Evolutionary conservation across 2,113 vertebrate species (phyloP).

Genomic region (Ophthalmolycus amberensis): DNA sequence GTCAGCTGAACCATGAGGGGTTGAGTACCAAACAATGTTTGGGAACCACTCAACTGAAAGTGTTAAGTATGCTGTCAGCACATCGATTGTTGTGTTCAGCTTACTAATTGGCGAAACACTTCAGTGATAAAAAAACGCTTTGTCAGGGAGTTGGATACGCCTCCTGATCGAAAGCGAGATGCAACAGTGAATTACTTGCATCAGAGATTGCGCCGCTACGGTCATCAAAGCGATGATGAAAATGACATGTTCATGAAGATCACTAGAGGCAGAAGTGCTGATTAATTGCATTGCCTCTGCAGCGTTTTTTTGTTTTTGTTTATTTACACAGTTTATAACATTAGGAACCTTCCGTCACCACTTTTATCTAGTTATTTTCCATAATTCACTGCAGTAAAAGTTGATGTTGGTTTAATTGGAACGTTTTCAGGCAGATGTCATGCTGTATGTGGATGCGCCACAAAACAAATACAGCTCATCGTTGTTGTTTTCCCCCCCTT

Average conservation of each 20-base stretch:
- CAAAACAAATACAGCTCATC: conserved; percentile 10
- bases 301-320: conserved; percentile 21
- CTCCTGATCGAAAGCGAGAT: neutral
- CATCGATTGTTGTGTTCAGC: conserved; percentile 11
- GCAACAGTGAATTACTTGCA: conserved; percentile 44
- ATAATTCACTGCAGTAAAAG: neutral
- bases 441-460: neutral
- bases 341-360: neutral
- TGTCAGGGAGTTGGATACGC: conserved; percentile 15
- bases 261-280: conserved; percentile 36
- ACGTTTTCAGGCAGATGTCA: neutral
- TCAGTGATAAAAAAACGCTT: neutral
- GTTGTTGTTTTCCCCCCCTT: neutral
- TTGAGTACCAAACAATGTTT: neutral
- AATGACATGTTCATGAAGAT: conserved; percentile 46
- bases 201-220: conserved; percentile 46
- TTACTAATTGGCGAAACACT: neutral
- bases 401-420: neutral
- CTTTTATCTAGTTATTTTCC: conserved; percentile 19
- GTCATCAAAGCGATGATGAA: conserved; percentile 49
- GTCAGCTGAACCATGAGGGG: neutral
- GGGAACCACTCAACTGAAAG: neutral
- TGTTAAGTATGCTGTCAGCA: conserved; percentile 19
- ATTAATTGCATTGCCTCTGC: conserved; percentile 26
- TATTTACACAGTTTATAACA: conserved; percentile 11